phyloP scores from a whole-genome alignment of 2,888 invertebrate genomes.

The Drosophila hamatofila region DNA sequence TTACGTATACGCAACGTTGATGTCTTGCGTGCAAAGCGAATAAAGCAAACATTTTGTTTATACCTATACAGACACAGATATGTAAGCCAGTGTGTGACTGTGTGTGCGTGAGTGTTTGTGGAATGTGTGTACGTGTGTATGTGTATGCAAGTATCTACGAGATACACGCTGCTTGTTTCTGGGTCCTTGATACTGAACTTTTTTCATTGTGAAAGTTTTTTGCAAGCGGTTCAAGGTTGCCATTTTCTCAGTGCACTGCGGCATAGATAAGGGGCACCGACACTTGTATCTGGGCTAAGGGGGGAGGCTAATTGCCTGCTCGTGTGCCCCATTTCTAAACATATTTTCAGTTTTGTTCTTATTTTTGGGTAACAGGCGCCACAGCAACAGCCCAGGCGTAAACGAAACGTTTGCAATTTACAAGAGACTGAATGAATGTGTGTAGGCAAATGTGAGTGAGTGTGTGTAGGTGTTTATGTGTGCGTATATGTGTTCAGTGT shows the following conservation, averaged over 20 bases:
- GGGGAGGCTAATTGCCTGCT: slow-evolving; percentile 35
- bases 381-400: slow-evolving; percentile 39
- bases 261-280: background rate
- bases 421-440: slow-evolving; percentile 15
- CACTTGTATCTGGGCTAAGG: background rate
- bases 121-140: background rate
- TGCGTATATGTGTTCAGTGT: slow-evolving; percentile 4
- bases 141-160: slow-evolving; percentile 1
- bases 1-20: slow-evolving; percentile 75
- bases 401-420: slow-evolving; percentile 27
- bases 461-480: slow-evolving; percentile 3
- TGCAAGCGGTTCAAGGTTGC: slow-evolving; percentile 75
- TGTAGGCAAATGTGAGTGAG: background rate
- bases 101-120: background rate
- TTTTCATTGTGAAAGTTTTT: slow-evolving; percentile 81
- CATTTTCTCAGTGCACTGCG: slow-evolving; percentile 34
- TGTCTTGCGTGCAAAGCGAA: slow-evolving; percentile 52
- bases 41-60: slow-evolving; percentile 50
- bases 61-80: slow-evolving; percentile 5
- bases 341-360: slow-evolving; percentile 7
- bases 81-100: background rate
- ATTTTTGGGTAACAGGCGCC: slow-evolving; percentile 67
- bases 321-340: slow-evolving; percentile 40
- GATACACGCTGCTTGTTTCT: slow-evolving; percentile 64
- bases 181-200: slow-evolving; percentile 79